A percentile compares a stretch with the other conserved stretches of the same genome.
Evolutionary conservation across 2,888 invertebrate species (phyloP).

Genomic region (Podabrus alpinus): DNA sequence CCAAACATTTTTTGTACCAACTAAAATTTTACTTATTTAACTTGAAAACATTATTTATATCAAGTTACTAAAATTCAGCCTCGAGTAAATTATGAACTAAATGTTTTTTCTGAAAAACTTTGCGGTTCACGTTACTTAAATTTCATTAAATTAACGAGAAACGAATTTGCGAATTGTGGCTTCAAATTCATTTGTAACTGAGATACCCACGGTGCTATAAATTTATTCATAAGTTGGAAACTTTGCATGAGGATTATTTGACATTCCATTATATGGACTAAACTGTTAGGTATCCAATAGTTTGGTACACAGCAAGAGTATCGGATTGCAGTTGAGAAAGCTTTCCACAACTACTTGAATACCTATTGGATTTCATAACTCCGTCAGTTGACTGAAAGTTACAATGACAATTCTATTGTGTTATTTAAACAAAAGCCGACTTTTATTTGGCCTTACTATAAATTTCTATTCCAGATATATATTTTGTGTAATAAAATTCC

Average conservation of each 20-base stretch:
- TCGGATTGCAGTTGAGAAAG: constrained; percentile 13
- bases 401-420: neutral
- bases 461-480: neutral
- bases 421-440: neutral
- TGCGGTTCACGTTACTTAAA: neutral
- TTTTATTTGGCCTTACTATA: neutral
- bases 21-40: too few relatives aligned
- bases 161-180: neutral
- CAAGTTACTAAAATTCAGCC: too few relatives aligned
- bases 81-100: too few relatives aligned
- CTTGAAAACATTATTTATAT: too few relatives aligned
- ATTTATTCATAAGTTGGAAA: constrained; percentile 7
- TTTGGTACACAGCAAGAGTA: neutral
- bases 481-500: neutral
- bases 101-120: neutral
- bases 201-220: neutral
- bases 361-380: constrained; percentile 3
- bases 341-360: constrained; percentile 9
- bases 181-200: neutral
- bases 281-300: constrained; percentile 6
- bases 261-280: constrained; percentile 4
- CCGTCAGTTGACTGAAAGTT: neutral
- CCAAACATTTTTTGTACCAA: too few relatives aligned
- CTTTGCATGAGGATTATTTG: neutral
- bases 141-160: neutral